Percentiles rank a stretch among this genome's conserved stretches.
These are phyloP conservation scores for Rhinogobius similis DNA, from an alignment of 2,113 vertebrate genomes.

Conservation along the genomic window DNA sequence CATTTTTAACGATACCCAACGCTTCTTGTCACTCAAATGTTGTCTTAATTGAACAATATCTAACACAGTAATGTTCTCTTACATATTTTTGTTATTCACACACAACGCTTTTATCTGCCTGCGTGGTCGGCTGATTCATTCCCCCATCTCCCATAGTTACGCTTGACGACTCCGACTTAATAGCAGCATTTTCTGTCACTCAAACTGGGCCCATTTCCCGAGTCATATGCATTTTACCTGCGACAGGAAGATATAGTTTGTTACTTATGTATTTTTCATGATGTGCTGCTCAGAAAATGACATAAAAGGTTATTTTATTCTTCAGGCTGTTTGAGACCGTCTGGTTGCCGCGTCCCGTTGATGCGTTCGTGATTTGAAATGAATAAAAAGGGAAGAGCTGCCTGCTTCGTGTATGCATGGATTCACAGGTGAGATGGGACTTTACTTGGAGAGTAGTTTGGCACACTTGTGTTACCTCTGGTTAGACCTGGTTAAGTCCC, in stretches of 20 bases:
- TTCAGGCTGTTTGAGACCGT: conserved; percentile 23
- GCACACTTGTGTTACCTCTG: neutral
- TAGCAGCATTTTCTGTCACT: conserved; percentile 37
- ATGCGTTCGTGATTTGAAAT: conserved; percentile 39
- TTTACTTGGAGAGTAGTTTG: neutral
- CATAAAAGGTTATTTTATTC: conserved; percentile 36
- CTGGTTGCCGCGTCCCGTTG: conserved; percentile 45
- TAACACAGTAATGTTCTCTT: too few species aligned
- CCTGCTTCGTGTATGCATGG: conserved; percentile 19
- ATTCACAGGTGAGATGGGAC: conserved; percentile 62
- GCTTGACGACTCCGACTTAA: conserved; percentile 35
- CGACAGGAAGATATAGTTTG: conserved; percentile 39
- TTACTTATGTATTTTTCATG: conserved; percentile 56
- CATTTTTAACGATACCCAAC: too few species aligned
- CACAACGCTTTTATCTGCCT: conserved; percentile 9
- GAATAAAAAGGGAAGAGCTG: conserved; percentile 31
- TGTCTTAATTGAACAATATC: too few species aligned
- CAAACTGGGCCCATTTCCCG: conserved; percentile 6
- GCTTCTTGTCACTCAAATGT: too few species aligned
- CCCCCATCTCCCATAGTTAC: conserved; percentile 1
- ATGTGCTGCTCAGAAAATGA: conserved; percentile 32
- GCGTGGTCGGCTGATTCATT: conserved; percentile 13
- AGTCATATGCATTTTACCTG: conserved; percentile 30
- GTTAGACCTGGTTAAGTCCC: neutral
- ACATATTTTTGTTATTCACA: too few species aligned